These are phyloP conservation scores for Halocynthia roretzi DNA, from an alignment of 23 tunicate genomes.

Conservation along the genomic window DNA sequence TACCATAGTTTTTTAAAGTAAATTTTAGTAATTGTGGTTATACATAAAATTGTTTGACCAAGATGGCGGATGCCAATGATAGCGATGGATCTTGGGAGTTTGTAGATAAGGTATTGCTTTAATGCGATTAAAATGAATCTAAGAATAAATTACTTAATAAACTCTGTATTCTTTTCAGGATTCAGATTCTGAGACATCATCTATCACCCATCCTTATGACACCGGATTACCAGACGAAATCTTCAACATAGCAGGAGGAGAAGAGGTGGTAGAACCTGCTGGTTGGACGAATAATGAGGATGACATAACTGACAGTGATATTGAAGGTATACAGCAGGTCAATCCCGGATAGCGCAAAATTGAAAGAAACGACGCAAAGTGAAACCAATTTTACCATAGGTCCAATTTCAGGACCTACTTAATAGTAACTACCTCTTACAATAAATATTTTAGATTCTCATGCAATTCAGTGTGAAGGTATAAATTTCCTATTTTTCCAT, in stretches of 20 bases:
- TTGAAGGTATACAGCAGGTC: constrained; percentile 4
- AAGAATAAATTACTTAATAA: neutral
- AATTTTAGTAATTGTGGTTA: no score
- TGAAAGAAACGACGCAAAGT: no score
- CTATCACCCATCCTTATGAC: neutral
- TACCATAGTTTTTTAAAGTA: no score
- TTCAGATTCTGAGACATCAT: constrained; percentile 14
- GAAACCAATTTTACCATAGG: no score
- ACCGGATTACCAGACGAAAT: constrained; percentile 5
- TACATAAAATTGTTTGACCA: no score
- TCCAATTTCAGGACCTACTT: no score
- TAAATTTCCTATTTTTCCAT: no score
- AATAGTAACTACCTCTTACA: neutral
- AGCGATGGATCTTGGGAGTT: constrained; percentile 14
- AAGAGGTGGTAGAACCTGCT: neutral
- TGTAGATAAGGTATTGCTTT: neutral
- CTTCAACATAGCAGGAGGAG: neutral
- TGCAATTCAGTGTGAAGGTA: neutral
- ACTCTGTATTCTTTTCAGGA: constrained; percentile 1
- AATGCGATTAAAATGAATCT: neutral
- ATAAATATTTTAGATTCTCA: neutral
- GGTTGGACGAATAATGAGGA: constrained; percentile 23
- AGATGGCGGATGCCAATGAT: constrained; percentile 4
- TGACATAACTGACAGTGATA: constrained; percentile 27
- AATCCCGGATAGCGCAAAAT: no score